Percentiles rank a stretch among this genome's conserved stretches.
Conservation (phyloP, 2,113 vertebrate genomes). For the Rissa tridactyla region DNA sequence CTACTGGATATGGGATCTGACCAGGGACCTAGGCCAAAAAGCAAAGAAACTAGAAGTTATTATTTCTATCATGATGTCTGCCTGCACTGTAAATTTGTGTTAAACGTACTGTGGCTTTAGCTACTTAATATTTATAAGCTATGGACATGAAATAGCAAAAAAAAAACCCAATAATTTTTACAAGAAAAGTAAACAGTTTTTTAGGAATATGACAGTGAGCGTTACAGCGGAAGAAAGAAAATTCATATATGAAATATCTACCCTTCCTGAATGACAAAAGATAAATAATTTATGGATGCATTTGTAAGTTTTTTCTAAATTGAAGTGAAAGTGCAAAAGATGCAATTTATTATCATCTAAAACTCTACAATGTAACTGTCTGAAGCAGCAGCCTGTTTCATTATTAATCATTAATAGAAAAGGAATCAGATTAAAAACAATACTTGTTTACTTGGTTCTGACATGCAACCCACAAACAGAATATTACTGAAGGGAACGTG, state of each 20-base stretch:
- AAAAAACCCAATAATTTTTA: neutral
- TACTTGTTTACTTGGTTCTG: neutral
- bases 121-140: neutral
- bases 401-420: conserved; percentile 45
- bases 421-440: conserved; percentile 31
- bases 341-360: neutral
- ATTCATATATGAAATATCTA: neutral
- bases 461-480: neutral
- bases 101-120: neutral
- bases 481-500: neutral
- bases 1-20: conserved; percentile 88
- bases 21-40: conserved; percentile 71
- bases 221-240: neutral
- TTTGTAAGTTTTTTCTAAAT: neutral
- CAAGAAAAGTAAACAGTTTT: neutral
- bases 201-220: neutral
- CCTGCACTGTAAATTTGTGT: neutral
- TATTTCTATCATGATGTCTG: neutral
- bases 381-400: conserved; percentile 16
- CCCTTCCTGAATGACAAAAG: neutral
- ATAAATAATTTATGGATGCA: neutral
- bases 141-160: neutral
- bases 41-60: conserved; percentile 36
- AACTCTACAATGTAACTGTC: neutral
- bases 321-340: conserved; percentile 24